Conservation (phyloP, 2,888 invertebrate species). For the Dynastes maya region DNA sequence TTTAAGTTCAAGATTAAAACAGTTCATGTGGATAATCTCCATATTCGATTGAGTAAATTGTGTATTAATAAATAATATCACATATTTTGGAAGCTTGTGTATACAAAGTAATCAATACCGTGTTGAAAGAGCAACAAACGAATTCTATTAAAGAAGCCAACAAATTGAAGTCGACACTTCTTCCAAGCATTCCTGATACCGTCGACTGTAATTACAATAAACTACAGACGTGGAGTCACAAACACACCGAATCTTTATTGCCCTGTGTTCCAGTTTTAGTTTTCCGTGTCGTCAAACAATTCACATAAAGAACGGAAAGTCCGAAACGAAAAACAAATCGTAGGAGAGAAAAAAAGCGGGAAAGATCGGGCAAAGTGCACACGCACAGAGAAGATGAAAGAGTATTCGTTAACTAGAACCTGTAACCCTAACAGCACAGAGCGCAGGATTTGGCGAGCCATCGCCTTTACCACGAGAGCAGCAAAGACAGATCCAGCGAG, state of each 20-base stretch:
- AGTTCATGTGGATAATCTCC: too few relatives aligned
- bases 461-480: neutral
- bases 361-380: constrained; percentile 36
- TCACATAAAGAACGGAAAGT: constrained; percentile 30
- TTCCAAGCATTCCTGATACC: neutral
- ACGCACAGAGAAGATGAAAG: constrained; percentile 39
- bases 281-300: constrained; percentile 37
- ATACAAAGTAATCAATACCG: too few relatives aligned
- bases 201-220: constrained; percentile 33
- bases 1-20: too few relatives aligned
- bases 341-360: neutral
- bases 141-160: neutral
- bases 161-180: neutral
- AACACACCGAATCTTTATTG: constrained; percentile 13
- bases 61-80: too few relatives aligned
- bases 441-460: constrained; percentile 33
- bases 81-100: too few relatives aligned
- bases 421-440: neutral
- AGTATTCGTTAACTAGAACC: constrained; percentile 40
- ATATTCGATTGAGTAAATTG: too few relatives aligned
- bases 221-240: constrained; percentile 17
- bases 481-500: constrained; percentile 24
- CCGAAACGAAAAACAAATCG: too few relatives aligned
- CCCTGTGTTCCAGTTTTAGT: constrained; percentile 18
- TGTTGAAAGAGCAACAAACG: too few relatives aligned